Conservation (phyloP, 2,888 invertebrate genomes). For the Pherbina coryleti region DNA sequence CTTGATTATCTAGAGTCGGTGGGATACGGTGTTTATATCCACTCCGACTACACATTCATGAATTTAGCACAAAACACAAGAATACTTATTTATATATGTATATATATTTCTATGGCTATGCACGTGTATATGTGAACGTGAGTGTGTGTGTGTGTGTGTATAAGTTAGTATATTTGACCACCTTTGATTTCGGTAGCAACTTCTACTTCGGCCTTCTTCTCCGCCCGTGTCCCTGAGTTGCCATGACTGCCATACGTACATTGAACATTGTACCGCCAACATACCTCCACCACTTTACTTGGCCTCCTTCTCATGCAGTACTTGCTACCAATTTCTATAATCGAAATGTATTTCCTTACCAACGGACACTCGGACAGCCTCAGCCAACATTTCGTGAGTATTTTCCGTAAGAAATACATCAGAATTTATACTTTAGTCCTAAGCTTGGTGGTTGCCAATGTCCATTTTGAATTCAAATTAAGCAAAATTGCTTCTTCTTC, state of each 20-base stretch:
- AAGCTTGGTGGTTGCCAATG: slow-evolving; percentile 22
- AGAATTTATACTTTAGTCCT: slow-evolving; percentile 24
- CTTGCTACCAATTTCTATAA: slow-evolving; percentile 21
- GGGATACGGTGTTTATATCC: neutral
- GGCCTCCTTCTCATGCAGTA: neutral
- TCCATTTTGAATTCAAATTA: slow-evolving; percentile 38
- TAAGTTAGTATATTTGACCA: neutral
- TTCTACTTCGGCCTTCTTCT: neutral
- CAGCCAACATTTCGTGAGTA: neutral
- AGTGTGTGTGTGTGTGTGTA: neutral
- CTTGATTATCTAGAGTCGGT: slow-evolving; percentile 25
- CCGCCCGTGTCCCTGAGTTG: neutral
- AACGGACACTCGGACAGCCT: slow-evolving; percentile 10
- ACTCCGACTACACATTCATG: neutral
- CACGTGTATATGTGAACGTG: neutral
- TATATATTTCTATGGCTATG: neutral
- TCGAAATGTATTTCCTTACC: slow-evolving; percentile 28
- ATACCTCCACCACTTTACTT: neutral
- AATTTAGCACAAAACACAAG: slow-evolving; percentile 13
- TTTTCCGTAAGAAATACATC: slow-evolving; percentile 30
- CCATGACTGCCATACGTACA: neutral
- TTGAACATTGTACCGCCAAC: neutral
- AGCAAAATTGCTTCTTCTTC: slow-evolving; percentile 6
- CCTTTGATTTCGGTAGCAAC: slow-evolving; percentile 6
- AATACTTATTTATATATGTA: neutral